Evolutionary conservation across 2,113 vertebrate species (phyloP).

Genomic region (Reinhardtius hippoglossoides): DNA sequence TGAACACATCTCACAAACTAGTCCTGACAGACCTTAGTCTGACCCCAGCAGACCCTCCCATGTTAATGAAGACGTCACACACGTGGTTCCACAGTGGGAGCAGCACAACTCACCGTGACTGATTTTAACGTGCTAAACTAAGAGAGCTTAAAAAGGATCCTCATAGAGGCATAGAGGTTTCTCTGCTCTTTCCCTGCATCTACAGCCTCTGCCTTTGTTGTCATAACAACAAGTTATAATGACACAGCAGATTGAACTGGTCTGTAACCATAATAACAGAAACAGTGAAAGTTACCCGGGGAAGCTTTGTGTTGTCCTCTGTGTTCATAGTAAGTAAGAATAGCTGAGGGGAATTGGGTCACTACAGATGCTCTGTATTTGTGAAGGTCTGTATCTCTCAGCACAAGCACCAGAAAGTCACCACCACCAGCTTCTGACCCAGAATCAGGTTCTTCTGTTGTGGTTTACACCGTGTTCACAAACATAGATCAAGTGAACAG

Average conservation of each 20-base stretch:
- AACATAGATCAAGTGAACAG: neutral
- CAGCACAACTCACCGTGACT: neutral
- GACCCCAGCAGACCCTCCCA: neutral
- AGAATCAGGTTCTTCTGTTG: neutral
- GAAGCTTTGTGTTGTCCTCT: neutral
- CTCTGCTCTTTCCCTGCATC: neutral
- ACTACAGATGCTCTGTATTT: slow-evolving; percentile 27
- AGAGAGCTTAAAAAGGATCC: neutral
- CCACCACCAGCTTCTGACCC: neutral
- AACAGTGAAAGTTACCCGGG: slow-evolving; percentile 12
- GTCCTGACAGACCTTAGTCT: too few relatives aligned
- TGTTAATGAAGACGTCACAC: neutral
- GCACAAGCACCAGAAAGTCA: neutral
- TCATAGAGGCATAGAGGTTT: slow-evolving; percentile 45
- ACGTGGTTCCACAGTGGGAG: neutral
- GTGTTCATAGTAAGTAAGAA: slow-evolving; percentile 1
- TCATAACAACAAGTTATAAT: slow-evolving; percentile 69
- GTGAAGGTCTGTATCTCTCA: slow-evolving; percentile 16
- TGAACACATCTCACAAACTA: too few relatives aligned
- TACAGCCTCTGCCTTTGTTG: slow-evolving; percentile 66
- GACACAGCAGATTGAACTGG: slow-evolving; percentile 56
- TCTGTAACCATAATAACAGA: slow-evolving; percentile 31
- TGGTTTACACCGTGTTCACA: neutral
- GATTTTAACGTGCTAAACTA: neutral
- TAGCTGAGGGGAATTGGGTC: neutral